These are phyloP conservation scores for Agonopterix heracliana DNA, from an alignment of 2,888 invertebrate species.

Conservation along the genomic window DNA sequence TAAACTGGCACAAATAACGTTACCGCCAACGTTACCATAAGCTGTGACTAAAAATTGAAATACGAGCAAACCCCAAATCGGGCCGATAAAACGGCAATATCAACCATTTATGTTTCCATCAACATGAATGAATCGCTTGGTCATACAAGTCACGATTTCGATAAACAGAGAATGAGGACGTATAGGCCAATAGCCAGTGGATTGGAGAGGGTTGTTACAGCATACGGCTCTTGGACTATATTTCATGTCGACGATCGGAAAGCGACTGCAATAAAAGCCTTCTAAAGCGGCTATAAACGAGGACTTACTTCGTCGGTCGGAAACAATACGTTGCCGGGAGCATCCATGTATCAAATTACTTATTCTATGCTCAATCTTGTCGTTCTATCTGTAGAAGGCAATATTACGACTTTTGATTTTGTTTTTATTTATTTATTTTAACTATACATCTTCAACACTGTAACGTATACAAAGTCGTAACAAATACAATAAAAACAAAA, in stretches of 20 bases:
- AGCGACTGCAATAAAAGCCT: constrained; percentile 38
- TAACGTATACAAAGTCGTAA: no score
- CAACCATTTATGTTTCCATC: no score
- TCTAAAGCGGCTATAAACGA: constrained; percentile 39
- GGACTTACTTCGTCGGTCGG: constrained; percentile 7
- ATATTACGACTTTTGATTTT: no score
- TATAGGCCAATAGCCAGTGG: constrained; percentile 37
- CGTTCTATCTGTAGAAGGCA: no score
- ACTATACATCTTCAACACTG: no score
- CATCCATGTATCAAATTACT: constrained; percentile 23
- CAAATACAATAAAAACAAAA: no score
- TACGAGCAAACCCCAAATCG: no score
- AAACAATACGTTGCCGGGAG: constrained; percentile 2
- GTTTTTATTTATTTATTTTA: no score
- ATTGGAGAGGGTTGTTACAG: constrained; percentile 38
- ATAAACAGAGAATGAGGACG: constrained; percentile 50
- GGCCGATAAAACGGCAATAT: no score
- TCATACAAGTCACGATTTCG: constrained; percentile 58
- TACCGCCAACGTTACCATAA: no score
- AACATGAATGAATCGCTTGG: background rate
- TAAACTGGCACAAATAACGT: no score
- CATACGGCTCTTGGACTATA: constrained; percentile 26
- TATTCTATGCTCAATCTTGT: constrained; percentile 6
- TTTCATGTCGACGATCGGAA: constrained; percentile 39
- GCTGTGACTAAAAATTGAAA: no score